These are phyloP conservation scores for Passer montanus DNA, from an alignment of 2,113 vertebrate genomes.

Conservation along the genomic window DNA sequence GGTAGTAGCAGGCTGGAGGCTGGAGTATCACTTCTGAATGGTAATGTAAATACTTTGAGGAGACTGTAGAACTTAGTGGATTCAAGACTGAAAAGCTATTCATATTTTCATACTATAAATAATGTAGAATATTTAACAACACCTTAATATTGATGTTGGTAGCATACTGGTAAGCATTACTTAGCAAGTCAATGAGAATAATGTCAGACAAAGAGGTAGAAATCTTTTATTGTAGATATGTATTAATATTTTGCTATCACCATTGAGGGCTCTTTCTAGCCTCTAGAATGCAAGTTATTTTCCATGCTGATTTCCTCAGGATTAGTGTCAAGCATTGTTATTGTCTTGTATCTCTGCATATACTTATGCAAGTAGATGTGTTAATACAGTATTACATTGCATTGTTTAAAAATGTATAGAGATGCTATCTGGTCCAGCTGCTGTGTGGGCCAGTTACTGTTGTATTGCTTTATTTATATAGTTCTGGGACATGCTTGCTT, in stretches of 20 bases:
- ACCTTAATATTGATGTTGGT: constrained; percentile 56
- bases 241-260: constrained; percentile 19
- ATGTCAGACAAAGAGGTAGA: constrained; percentile 49
- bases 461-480: constrained; percentile 34
- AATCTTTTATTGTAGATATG: constrained; percentile 30
- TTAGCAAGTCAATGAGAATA: constrained; percentile 62
- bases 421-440: constrained; percentile 47
- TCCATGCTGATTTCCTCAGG: constrained; percentile 15
- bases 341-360: constrained; percentile 31
- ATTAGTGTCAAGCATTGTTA: constrained; percentile 35
- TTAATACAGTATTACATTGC: constrained; percentile 19
- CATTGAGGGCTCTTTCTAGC: neutral
- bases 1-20: neutral
- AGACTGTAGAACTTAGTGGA: neutral
- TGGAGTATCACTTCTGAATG: neutral
- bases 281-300: constrained; percentile 35
- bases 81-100: constrained; percentile 10
- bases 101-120: constrained; percentile 53
- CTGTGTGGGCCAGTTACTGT: constrained; percentile 40
- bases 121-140: constrained; percentile 56
- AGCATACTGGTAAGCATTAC: neutral
- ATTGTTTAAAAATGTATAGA: constrained; percentile 55
- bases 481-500: neutral
- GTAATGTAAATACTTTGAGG: neutral
- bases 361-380: neutral